These are phyloP conservation scores for Alentia gelatinosa DNA, from an alignment of 2,888 invertebrate genomes.

Conservation along the genomic window DNA sequence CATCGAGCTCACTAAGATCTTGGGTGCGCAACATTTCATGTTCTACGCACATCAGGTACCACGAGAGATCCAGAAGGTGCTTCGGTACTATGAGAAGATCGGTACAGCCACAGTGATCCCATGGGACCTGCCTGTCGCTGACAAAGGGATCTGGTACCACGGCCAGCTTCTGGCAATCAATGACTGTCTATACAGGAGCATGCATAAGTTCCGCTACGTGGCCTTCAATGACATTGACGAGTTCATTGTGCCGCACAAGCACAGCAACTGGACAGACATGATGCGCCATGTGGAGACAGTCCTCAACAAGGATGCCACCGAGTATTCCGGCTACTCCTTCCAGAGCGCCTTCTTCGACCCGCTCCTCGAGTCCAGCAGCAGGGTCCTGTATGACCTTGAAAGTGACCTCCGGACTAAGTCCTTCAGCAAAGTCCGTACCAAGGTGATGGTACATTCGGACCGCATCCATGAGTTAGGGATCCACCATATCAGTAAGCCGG, in stretches of 20 bases:
- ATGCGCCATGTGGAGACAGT: slow-evolving; percentile 56
- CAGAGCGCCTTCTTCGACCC: slow-evolving; percentile 77
- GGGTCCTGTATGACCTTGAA: slow-evolving; percentile 66
- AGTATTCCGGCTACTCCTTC: slow-evolving; percentile 71
- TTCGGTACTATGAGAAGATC: slow-evolving; percentile 69
- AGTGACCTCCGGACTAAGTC: slow-evolving; percentile 68
- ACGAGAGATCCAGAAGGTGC: slow-evolving; percentile 67
- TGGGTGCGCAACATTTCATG: slow-evolving; percentile 73
- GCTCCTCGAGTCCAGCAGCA: slow-evolving; percentile 59
- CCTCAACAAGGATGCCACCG: slow-evolving; percentile 8
- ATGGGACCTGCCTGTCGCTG: slow-evolving; percentile 72
- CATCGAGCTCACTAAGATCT: slow-evolving; percentile 74
- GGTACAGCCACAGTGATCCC: slow-evolving; percentile 69
- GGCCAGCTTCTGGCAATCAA: slow-evolving; percentile 78
- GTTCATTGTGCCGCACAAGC: slow-evolving; percentile 74
- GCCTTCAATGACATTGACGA: slow-evolving; percentile 79
- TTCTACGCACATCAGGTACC: slow-evolving; percentile 73
- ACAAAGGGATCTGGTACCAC: slow-evolving; percentile 75
- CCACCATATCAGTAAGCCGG: slow-evolving; percentile 80
- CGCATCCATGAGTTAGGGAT: slow-evolving; percentile 81
- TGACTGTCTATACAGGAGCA: slow-evolving; percentile 78
- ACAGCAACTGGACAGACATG: slow-evolving; percentile 62
- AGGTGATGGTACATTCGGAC: slow-evolving; percentile 78
- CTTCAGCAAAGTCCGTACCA: slow-evolving; percentile 75
- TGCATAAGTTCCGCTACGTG: slow-evolving; percentile 72